Evolutionary conservation across 2,113 vertebrate species (phyloP).

Genomic region (Indri indri): DNA sequence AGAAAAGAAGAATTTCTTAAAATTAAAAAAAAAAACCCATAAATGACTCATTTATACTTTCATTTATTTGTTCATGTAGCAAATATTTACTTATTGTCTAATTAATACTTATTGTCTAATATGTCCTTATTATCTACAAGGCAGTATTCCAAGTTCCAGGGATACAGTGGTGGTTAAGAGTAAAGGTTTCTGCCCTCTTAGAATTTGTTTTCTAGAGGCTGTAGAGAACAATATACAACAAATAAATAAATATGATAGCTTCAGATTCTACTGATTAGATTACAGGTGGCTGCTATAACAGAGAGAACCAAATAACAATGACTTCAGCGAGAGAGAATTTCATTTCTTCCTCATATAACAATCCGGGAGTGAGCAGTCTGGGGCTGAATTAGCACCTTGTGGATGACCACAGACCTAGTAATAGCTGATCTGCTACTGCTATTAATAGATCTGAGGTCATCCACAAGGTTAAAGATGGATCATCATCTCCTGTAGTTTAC

Average conservation of each 20-base stretch:
- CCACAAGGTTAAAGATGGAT: not conserved
- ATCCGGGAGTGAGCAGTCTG: not conserved
- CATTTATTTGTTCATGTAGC: not conserved
- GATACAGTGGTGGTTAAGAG: not conserved
- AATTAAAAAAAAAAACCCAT: too few relatives aligned
- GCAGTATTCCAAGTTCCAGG: not conserved
- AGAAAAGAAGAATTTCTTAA: too few relatives aligned
- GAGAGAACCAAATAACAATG: not conserved
- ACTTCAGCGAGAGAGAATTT: not conserved
- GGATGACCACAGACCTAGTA: not conserved
- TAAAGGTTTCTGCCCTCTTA: not conserved
- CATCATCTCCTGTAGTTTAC: not conserved
- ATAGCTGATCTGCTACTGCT: not conserved
- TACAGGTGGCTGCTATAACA: not conserved
- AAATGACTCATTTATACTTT: not conserved
- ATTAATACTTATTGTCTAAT: not conserved
- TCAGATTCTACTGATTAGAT: not conserved
- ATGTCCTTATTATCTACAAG: not conserved
- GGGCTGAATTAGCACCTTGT: not conserved
- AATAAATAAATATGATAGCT: not conserved
- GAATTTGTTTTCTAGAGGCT: not conserved
- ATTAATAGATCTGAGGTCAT: not conserved
- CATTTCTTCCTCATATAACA: not conserved
- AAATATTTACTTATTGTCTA: not conserved
- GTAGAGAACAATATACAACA: not conserved